Percentiles rank a stretch among this genome's conserved stretches.
Evolutionary conservation across 2,888 invertebrate species (phyloP).

Genomic region (Cremastinae sp.): DNA sequence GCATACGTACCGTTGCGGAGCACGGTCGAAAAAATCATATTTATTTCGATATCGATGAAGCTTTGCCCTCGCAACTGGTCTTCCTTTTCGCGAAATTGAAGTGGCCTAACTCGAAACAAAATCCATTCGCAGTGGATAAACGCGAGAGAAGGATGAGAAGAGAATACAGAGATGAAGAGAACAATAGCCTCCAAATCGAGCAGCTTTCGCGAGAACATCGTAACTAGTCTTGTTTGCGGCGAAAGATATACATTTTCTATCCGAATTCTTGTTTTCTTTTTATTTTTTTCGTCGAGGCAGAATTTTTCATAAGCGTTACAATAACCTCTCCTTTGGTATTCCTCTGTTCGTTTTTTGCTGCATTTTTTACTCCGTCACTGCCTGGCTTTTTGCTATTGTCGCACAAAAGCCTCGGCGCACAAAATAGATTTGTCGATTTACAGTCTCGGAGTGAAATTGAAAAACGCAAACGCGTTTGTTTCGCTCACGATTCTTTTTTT

Average conservation of each 20-base stretch:
- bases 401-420: neutral
- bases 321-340: too few relatives aligned
- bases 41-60: constrained; percentile 41
- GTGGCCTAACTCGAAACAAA: constrained; percentile 25
- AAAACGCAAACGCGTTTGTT: too few relatives aligned
- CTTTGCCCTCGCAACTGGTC: neutral
- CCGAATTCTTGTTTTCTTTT: constrained; percentile 7
- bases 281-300: constrained; percentile 21
- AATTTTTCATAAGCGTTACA: constrained; percentile 22
- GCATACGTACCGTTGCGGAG: constrained; percentile 11
- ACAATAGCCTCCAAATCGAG: neutral
- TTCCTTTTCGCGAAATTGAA: constrained; percentile 16
- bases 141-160: constrained; percentile 25
- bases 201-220: constrained; percentile 26
- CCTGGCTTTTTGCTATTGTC: neutral
- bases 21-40: constrained; percentile 43
- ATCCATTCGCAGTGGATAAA: constrained; percentile 23
- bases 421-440: neutral
- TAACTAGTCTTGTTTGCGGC: constrained; percentile 35
- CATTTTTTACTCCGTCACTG: neutral
- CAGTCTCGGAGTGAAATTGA: too few relatives aligned
- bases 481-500: too few relatives aligned
- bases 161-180: constrained; percentile 1
- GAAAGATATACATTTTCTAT: constrained; percentile 22
- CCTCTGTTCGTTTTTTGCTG: neutral